These are phyloP conservation scores for Cacajao melanocephalus DNA, from an alignment of 2,797 vertebrate species.

Conservation along the genomic window DNA sequence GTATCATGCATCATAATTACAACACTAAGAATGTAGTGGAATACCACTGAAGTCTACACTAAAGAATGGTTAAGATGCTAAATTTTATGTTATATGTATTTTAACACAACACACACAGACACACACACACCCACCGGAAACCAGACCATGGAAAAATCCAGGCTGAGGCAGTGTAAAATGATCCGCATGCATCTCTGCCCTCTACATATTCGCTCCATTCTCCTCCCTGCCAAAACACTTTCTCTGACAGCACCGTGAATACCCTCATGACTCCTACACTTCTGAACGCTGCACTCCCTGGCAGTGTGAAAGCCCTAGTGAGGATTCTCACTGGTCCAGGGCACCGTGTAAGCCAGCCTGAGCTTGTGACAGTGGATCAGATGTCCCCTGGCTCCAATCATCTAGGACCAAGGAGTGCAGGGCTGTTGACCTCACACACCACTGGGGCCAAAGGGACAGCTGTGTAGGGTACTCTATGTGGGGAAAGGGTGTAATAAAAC, in stretches of 20 bases:
- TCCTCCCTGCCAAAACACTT: neutral
- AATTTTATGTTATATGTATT: neutral
- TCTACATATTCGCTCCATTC: rapidly evolving
- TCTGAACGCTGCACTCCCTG: neutral
- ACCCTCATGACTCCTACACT: neutral
- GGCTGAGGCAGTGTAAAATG: neutral
- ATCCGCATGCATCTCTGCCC: neutral
- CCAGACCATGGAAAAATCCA: neutral
- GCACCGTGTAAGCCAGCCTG: neutral
- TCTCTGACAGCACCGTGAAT: neutral
- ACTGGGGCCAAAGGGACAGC: neutral
- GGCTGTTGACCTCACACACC: neutral
- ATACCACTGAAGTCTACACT: neutral
- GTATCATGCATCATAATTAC: neutral
- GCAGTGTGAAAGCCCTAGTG: neutral
- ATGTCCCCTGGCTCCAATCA: neutral
- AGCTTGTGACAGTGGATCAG: neutral
- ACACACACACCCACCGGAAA: neutral
- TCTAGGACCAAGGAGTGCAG: rapidly evolving
- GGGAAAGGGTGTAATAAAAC: neutral
- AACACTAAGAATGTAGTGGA: neutral
- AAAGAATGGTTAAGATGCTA: neutral
- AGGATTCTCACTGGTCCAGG: neutral
- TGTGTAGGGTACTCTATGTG: neutral
- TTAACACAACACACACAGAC: neutral